Conservation (phyloP, 2,113 vertebrate genomes). For the Nymphicus hollandicus region DNA sequence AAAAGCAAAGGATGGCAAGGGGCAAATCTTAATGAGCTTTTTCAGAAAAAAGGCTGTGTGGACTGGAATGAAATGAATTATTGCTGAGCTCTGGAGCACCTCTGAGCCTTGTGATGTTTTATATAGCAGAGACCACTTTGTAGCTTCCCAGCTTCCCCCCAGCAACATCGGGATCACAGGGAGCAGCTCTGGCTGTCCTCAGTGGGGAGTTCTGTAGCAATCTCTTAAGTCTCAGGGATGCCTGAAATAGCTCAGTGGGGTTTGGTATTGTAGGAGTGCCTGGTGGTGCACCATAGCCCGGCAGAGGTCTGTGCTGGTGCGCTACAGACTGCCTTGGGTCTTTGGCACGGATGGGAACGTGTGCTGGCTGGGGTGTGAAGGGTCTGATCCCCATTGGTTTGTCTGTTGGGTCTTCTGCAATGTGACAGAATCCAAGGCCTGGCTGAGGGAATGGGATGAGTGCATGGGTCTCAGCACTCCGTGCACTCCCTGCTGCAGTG, state of each 20-base stretch:
- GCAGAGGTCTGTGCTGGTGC: background rate
- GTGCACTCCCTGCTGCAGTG: accelerated
- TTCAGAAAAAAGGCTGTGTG: background rate
- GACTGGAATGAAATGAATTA: background rate
- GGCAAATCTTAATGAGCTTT: background rate
- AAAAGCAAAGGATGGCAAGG: background rate
- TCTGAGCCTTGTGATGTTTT: background rate
- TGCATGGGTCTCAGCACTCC: background rate
- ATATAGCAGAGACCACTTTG: background rate
- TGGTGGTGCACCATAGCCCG: background rate
- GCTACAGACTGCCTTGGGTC: too few relatives aligned
- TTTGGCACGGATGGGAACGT: background rate
- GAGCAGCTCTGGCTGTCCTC: background rate
- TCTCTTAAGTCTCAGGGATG: background rate
- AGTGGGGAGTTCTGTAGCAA: background rate
- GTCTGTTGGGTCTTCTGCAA: background rate
- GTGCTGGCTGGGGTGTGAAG: background rate
- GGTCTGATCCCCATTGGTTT: background rate
- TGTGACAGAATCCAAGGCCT: background rate
- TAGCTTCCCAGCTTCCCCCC: background rate
- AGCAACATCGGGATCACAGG: background rate
- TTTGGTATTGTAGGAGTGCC: background rate
- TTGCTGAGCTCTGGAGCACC: background rate
- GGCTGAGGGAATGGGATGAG: background rate
- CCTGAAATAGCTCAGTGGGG: background rate